Evolutionary conservation across 2,797 vertebrate genomes (phyloP), one percentile per base, ranked within the genome.

Genomic region (Mareca strepera): DNA sequence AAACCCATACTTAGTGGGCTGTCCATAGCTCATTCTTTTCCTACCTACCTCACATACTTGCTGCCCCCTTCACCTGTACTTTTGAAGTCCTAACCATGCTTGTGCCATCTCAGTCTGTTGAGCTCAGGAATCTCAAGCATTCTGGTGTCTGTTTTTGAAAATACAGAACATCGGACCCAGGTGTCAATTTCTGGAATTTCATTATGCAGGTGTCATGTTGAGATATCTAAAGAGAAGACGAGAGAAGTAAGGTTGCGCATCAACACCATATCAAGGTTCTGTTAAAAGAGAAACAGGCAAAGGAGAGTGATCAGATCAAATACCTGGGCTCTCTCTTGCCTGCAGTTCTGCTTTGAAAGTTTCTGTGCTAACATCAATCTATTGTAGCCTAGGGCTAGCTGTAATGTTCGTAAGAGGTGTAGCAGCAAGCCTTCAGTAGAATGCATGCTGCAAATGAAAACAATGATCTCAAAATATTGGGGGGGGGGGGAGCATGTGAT

Each of bases 61-160:
- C 11, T 0, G 0, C 21, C 26, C 16, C 25, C 22, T 16, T 53
- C 37, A 58, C 20, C 26, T 0, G 0, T 16, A 53, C 44, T 37
- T 48, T 35, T 37, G 21, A 26, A 76, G 50, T 25, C 22, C 21
- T 35, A n/a, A 33, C 4, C 1, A 13, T 48, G 21, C 4, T 90
- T 58, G 76, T 6, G 25, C 29, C 33, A 48, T 11, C 17, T 60
- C 39, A 66, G 25, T 7, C 22, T 6, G 6, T 20, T 14, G 15
- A 76, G 70, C 31, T 55, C 26, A 4, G 12, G 11, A 53, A 46
- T 46, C 55, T 78, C 56, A 21, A 59, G 56, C 83, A 58, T 69
- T 69, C 20, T 44, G 31, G 7, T 13, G 59, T 20, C 8, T 26
- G 16, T 55, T 72, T 86, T 41, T 9, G 4, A 29, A 75, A 63